phyloP scores from a whole-genome alignment of 2,888 invertebrate genomes.

The Orthosia cruda region DNA sequence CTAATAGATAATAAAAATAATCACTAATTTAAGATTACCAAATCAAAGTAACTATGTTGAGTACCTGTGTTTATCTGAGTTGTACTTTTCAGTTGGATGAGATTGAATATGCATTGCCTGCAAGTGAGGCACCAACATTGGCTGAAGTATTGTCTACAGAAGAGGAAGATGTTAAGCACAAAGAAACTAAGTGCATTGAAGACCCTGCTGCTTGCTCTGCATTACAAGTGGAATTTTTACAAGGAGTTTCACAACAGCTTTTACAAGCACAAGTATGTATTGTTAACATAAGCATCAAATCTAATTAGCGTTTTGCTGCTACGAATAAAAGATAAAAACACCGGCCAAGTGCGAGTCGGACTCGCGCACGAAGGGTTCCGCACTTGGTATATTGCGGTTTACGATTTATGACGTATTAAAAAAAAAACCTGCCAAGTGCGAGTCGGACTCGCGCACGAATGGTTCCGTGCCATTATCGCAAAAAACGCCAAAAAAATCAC shows the following conservation, averaged over 20 bases:
- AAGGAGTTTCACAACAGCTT: constrained; percentile 97
- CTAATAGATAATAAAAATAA: too few species aligned
- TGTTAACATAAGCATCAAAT: background rate
- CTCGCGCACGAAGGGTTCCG: too few species aligned
- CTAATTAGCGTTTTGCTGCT: background rate
- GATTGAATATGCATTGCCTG: constrained; percentile 88
- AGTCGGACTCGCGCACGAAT: too few species aligned
- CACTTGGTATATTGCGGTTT: too few species aligned
- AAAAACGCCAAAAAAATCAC: too few species aligned
- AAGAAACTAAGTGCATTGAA: constrained; percentile 72
- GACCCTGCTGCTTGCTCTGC: constrained; percentile 86
- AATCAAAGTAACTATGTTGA: too few species aligned
- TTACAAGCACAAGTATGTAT: constrained; percentile 95
- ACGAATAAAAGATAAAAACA: too few species aligned
- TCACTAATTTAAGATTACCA: too few species aligned
- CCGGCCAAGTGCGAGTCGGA: too few species aligned
- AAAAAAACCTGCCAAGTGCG: too few species aligned
- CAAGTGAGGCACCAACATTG: constrained; percentile 87
- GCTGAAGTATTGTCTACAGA: constrained; percentile 85
- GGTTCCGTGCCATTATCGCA: too few species aligned
- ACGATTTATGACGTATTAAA: too few species aligned
- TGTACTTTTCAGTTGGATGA: constrained; percentile 85
- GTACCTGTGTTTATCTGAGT: background rate
- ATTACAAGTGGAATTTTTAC: constrained; percentile 92
- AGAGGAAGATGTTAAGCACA: constrained; percentile 75